These are phyloP conservation scores for Nemotelus nigrinus DNA, from an alignment of 2,888 invertebrate genomes.

Conservation along the genomic window DNA sequence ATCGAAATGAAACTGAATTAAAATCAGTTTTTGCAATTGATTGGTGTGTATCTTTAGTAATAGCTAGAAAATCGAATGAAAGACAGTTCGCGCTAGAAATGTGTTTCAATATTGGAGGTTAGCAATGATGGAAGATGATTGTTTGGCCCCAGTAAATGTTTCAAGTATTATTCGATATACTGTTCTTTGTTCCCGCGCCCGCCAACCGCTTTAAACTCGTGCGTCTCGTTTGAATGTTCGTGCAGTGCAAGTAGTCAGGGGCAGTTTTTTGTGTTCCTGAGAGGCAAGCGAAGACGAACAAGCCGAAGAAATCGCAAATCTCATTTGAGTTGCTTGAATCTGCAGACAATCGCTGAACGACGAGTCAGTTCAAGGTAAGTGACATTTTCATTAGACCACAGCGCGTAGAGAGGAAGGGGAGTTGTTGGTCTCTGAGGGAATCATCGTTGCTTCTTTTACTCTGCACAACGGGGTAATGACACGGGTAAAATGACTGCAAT, in stretches of 20 bases:
- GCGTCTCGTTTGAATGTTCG: neutral
- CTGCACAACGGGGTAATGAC: slow-evolving; percentile 5
- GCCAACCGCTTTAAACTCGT: neutral
- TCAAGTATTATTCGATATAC: neutral
- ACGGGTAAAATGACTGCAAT: neutral
- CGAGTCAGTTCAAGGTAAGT: slow-evolving; percentile 36
- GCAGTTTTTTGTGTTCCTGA: neutral
- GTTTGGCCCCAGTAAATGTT: neutral
- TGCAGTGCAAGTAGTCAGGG: neutral
- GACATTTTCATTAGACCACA: neutral
- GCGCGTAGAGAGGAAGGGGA: too few species aligned
- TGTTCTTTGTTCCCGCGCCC: neutral
- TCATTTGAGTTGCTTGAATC: slow-evolving; percentile 1
- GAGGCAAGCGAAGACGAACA: neutral
- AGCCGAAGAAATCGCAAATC: neutral
- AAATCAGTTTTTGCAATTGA: neutral
- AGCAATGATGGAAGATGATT: neutral
- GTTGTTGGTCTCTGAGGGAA: too few species aligned
- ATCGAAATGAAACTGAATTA: neutral
- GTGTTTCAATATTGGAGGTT: slow-evolving; percentile 3
- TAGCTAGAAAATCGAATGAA: neutral
- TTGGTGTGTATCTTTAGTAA: neutral
- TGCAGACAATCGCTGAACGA: neutral
- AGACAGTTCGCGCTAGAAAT: slow-evolving; percentile 13
- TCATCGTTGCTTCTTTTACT: neutral